Conservation (phyloP, 2,113 vertebrate species). For the Trinectes maculatus region DNA sequence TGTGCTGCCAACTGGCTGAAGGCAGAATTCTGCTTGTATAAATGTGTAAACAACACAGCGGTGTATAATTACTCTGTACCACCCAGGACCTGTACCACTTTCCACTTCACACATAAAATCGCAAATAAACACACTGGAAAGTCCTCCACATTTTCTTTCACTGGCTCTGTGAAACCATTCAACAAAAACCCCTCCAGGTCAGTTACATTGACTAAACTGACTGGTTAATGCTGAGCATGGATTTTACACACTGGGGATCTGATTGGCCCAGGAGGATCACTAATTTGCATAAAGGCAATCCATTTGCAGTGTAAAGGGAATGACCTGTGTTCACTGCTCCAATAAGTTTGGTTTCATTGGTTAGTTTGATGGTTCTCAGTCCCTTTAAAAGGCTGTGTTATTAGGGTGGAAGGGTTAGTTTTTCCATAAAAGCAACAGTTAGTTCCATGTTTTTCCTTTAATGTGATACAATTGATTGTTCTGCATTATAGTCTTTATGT, state of each 20-base stretch:
- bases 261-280: slow-evolving; percentile 36
- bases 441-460: no score
- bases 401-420: slow-evolving; percentile 12
- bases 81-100: slow-evolving; percentile 11
- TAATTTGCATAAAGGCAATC: slow-evolving; percentile 74
- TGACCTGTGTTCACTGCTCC: slow-evolving; percentile 76
- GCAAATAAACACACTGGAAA: slow-evolving; percentile 28
- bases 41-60: slow-evolving; percentile 41
- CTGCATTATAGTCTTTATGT: no score
- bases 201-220: slow-evolving; percentile 38
- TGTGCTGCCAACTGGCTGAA: slow-evolving; percentile 33
- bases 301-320: slow-evolving; percentile 73
- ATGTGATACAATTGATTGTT: background rate
- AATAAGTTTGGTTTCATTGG: slow-evolving; percentile 54
- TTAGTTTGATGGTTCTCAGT: slow-evolving; percentile 58
- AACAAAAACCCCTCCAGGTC: slow-evolving; percentile 70
- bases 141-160: slow-evolving; percentile 40
- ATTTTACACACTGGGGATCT: slow-evolving; percentile 64
- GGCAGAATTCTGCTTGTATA: slow-evolving; percentile 43
- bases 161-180: slow-evolving; percentile 70
- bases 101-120: slow-evolving; percentile 17
- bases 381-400: background rate
- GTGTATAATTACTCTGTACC: slow-evolving; percentile 36
- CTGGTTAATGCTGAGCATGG: slow-evolving; percentile 45
- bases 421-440: no score